Base-by-base conservation (phyloP, 2,888 invertebrate species). In the Brachypalpus laphriformis region DNA sequence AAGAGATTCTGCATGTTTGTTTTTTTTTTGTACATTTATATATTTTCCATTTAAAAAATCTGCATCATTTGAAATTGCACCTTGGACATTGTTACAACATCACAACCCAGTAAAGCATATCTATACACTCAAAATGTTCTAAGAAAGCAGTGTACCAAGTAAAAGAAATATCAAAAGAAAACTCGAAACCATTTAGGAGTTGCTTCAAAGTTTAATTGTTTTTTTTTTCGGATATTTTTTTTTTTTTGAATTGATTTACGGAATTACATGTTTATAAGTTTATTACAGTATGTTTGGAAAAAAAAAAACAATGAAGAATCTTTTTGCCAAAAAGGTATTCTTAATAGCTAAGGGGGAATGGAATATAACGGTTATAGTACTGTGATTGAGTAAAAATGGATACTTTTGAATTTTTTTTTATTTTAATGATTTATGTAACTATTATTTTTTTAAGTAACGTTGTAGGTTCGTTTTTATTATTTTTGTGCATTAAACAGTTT, bases 251-350 rank as follows among this genome's bases (percentile, higher is more conserved):
- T 63, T 63, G 9, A n/a, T 61, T 51, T 57, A 66, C 14, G 47
- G 57, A 71, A 28, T 72, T 82, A 82, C 80, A 82, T 61, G 59
- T 49, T 54, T 87, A 87, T 82, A 59, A 56, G 47, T 71, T 57
- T 57, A 75, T 51, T 70, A 78, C 45, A 34, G 5, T 47, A 82
- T 82, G 57, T 66, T 74, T 31, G 34, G 66, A 57, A 75, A 88
- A 86, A 71, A 81, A 87, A 87, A 87, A 89, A 89, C 87, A 88
- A 89, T 89, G 90, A 89, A 91, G 90, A 91, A 90, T 91, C 91
- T 91, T 91, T 91, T 91, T 91, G 91, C 91, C 90, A 91, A 90
- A 90, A 78, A 88, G 88, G 87, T 86, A 54, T 61, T 72, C 54
- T 83, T 56, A 70, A 70, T 9, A 63, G 28, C 57, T 71, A 61